Base-by-base conservation (phyloP, 2,113 vertebrate genomes). In the Crotophaga sulcirostris region DNA sequence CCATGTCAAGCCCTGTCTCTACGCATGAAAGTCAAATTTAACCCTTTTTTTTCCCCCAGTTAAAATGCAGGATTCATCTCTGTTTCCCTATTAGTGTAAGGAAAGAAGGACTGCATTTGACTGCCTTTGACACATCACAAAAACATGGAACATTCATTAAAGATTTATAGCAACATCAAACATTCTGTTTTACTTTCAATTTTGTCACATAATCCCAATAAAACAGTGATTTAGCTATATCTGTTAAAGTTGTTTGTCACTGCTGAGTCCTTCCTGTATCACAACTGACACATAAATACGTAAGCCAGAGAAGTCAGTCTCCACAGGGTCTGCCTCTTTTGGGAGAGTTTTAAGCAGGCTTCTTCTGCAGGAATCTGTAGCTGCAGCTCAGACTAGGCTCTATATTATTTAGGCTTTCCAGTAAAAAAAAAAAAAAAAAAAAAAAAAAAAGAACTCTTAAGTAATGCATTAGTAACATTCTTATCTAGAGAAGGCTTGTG, bases 141-240 rank as follows among this genome's bases (percentile, higher is more conserved):
- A 92, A 90, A 89, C 52, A 55, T 7, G 44, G 66, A 90, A 64
- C 25, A 3, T 75, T 75, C 94, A 92, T 97, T 93, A 96, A 97
- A 95, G 83, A 97, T 97, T 97, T 76, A 96, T 95, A 33, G 49
- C 83, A 66, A 90, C 88, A 93, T 95, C 90, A 95, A 93, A 90
- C 76, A 58, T 90, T 86, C 92, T 95, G 94, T 18, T 96, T 95
- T 92, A 93, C 88, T 95, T 92, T 93, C 88, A 89, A 34, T 96
- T 96, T 96, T 96, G 92, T 94, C 96, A 89, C 69, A 72, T 92
- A 97, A 95, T 96, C 86, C 90, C 16, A 89, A 93, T 94, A 89
- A 96, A 95, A 89, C 66, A 54, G 83, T 78, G 83, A 93, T 88
- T 94, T 94, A 92, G 60, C 64, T 28, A 1, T 78, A 49, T 66